Conservation (phyloP, 2,113 vertebrate species). For the Diadophis punctatus region DNA sequence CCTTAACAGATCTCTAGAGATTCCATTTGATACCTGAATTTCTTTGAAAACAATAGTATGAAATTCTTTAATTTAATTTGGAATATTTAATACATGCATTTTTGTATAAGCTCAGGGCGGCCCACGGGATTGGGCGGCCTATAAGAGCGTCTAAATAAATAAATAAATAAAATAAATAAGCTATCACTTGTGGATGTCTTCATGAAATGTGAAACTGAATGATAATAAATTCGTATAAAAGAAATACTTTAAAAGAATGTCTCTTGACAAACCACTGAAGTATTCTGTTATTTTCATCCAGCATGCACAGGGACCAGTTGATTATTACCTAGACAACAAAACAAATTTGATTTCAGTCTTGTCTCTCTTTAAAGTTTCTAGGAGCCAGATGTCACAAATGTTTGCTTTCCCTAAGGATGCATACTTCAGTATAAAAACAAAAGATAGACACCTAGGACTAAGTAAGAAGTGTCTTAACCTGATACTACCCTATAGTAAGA, state of each 20-base stretch:
- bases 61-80: neutral
- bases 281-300: constrained; percentile 37
- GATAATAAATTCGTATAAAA: constrained; percentile 23
- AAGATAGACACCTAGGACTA: constrained; percentile 5
- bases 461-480: constrained; percentile 20
- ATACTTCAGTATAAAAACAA: constrained; percentile 25
- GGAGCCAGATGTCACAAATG: constrained; percentile 22
- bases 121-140: no score
- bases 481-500: neutral
- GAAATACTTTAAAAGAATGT: constrained; percentile 31
- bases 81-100: neutral
- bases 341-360: constrained; percentile 11
- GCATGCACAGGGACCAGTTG: constrained; percentile 10
- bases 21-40: constrained; percentile 2
- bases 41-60: neutral
- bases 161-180: no score
- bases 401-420: constrained; percentile 15
- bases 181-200: constrained; percentile 19
- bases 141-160: no score
- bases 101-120: no score
- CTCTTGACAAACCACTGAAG: constrained; percentile 19
- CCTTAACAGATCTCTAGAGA: neutral
- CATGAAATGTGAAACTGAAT: constrained; percentile 25
- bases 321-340: constrained; percentile 33
- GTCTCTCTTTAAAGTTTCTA: constrained; percentile 15